Evolutionary conservation across 2,888 invertebrate species (phyloP).

Genomic region (Ceraclea dissimilis): DNA sequence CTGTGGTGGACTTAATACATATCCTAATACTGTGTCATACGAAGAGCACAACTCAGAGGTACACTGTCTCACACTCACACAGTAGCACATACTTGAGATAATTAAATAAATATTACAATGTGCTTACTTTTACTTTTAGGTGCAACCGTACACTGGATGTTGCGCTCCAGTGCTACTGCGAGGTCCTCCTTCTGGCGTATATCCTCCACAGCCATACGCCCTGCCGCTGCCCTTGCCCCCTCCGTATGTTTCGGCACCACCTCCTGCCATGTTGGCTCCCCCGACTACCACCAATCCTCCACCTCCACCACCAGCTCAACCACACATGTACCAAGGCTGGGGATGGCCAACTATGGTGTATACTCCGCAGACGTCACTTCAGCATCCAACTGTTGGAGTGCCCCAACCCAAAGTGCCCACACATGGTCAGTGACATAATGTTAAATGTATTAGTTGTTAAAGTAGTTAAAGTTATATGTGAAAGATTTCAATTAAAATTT

Average conservation of each 20-base stretch:
- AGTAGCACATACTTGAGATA: not conserved
- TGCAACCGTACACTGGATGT: not conserved
- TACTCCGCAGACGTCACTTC: constrained; percentile 5
- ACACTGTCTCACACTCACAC: not conserved
- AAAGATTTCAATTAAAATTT: too few species aligned
- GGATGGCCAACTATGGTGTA: constrained; percentile 21
- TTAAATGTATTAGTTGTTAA: not conserved
- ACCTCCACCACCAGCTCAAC: not conserved
- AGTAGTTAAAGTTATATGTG: not conserved
- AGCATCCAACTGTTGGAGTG: constrained; percentile 1
- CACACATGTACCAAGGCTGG: constrained; percentile 11
- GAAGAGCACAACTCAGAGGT: not conserved
- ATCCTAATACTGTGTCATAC: not conserved
- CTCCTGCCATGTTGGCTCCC: not conserved
- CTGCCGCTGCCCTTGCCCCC: not conserved
- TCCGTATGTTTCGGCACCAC: not conserved
- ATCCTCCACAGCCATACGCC: not conserved
- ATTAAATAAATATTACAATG: too few species aligned
- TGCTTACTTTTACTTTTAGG: not conserved
- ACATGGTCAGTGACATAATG: constrained; percentile 13
- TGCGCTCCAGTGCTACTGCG: not conserved
- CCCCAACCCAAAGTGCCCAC: constrained; percentile 5
- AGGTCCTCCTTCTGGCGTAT: not conserved
- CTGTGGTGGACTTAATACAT: not conserved
- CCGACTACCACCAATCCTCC: not conserved